Conservation (phyloP, 2,113 vertebrate species). For the Sprattus sprattus region DNA sequence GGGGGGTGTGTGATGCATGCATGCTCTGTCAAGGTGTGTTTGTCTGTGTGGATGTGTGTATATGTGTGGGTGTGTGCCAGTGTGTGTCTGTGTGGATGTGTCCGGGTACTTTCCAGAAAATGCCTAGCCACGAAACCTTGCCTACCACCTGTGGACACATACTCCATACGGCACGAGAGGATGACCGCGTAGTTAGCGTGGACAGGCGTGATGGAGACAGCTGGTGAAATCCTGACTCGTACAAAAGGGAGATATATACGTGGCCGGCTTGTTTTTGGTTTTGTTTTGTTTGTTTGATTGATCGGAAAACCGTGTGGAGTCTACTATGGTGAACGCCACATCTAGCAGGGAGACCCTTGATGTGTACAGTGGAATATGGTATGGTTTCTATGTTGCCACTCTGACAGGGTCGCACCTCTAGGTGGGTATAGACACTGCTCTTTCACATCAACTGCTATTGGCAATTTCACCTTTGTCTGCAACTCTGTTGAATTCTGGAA, state of each 20-base stretch:
- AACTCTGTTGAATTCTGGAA: not conserved
- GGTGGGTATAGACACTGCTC: slow-evolving; percentile 70
- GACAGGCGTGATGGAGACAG: not conserved
- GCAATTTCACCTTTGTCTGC: not conserved
- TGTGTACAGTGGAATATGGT: slow-evolving; percentile 80
- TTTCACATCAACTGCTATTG: not conserved
- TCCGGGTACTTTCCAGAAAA: not conserved
- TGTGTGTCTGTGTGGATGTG: not conserved
- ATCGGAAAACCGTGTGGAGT: slow-evolving; percentile 18
- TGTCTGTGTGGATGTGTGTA: slow-evolving; percentile 19
- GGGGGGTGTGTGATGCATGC: slow-evolving; percentile 32
- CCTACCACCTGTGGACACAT: not conserved
- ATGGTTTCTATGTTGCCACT: slow-evolving; percentile 82
- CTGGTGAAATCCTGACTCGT: not conserved
- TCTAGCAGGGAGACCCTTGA: slow-evolving; percentile 46
- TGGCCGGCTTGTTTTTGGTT: not conserved
- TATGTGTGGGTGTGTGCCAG: not conserved
- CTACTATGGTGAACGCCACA: slow-evolving; percentile 48
- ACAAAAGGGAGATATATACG: not conserved
- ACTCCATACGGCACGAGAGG: not conserved
- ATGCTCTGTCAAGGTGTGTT: slow-evolving; percentile 31
- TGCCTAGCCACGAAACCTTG: not conserved
- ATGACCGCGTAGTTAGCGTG: not conserved
- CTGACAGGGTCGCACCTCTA: slow-evolving; percentile 80
- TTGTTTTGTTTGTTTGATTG: not conserved